These are phyloP conservation scores for Tiliacea citrago DNA, from an alignment of 2,888 invertebrate genomes.

Conservation along the genomic window DNA sequence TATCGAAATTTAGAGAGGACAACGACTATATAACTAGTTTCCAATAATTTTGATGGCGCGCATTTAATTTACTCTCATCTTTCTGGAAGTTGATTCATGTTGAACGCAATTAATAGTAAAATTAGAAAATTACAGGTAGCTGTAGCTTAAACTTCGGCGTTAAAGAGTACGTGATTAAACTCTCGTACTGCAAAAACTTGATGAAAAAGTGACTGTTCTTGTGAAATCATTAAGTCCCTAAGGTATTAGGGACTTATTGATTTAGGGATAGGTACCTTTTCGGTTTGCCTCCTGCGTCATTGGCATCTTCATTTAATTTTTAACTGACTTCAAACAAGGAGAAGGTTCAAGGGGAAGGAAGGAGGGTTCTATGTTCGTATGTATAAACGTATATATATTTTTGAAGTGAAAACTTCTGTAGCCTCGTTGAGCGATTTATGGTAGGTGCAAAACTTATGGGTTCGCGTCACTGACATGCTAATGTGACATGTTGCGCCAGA, in stretches of 20 bases:
- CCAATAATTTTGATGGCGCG: background rate
- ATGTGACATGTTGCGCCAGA: too few relatives aligned
- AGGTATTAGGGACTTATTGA: too few relatives aligned
- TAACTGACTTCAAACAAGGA: too few relatives aligned
- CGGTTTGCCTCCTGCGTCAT: constrained; percentile 1
- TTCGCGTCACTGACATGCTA: too few relatives aligned
- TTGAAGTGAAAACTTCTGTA: too few relatives aligned
- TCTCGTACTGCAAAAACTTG: constrained; percentile 24
- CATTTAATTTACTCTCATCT: background rate
- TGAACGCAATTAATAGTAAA: background rate
- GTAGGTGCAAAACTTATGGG: too few relatives aligned
- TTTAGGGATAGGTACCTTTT: too few relatives aligned
- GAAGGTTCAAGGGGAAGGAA: too few relatives aligned
- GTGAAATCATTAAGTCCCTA: constrained; percentile 26
- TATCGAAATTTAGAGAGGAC: background rate
- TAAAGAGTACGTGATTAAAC: constrained; percentile 36
- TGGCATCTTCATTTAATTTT: too few relatives aligned
- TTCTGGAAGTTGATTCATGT: constrained; percentile 3
- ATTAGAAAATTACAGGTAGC: constrained; percentile 16
- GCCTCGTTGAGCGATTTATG: too few relatives aligned
- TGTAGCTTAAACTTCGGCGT: background rate
- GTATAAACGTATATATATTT: too few relatives aligned
- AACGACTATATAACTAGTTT: background rate
- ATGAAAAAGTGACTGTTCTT: background rate
- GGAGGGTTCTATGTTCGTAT: too few relatives aligned